Percentiles rank a stretch among this genome's conserved stretches.
Conservation (phyloP, 2,797 vertebrate species). For the Otus scops region DNA sequence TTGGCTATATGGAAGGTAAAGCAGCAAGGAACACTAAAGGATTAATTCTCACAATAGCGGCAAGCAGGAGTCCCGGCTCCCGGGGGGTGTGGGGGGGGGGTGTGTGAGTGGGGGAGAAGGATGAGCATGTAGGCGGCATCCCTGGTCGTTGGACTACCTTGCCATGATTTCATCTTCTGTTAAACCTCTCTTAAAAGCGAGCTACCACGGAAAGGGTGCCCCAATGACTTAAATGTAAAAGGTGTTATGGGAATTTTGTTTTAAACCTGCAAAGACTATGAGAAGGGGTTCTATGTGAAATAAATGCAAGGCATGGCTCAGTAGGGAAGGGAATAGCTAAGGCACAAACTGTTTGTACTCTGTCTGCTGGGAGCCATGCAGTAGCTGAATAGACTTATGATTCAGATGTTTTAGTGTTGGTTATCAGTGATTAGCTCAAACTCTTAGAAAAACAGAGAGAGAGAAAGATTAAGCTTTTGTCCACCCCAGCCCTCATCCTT, state of each 20-base stretch:
- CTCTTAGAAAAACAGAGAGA: conserved; percentile 6
- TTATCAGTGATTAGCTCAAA: conserved; percentile 51
- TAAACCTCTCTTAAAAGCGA: neutral
- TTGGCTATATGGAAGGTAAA: conserved; percentile 16
- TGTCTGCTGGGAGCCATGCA: neutral
- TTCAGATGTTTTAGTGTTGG: conserved; percentile 15
- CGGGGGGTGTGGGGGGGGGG: neutral
- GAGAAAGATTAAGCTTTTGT: conserved; percentile 60
- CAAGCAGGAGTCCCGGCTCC: conserved; percentile 4
- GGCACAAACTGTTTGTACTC: neutral
- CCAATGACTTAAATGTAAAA: neutral
- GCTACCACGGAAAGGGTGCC: neutral
- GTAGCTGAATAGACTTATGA: conserved; percentile 38
- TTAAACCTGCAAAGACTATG: neutral
- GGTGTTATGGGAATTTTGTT: neutral
- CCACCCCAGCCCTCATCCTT: conserved; percentile 19
- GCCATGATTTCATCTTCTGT: neutral
- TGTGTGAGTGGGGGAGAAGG: neutral
- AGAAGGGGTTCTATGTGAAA: neutral
- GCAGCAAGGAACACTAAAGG: conserved; percentile 10
- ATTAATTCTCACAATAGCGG: conserved; percentile 54
- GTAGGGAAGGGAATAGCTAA: neutral
- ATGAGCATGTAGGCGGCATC: neutral
- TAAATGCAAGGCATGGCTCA: neutral
- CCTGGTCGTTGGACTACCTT: neutral